Percentiles rank a stretch among this genome's conserved stretches.
These are phyloP conservation scores for Suillia variegata DNA, from an alignment of 2,888 invertebrate species.

Conservation along the genomic window DNA sequence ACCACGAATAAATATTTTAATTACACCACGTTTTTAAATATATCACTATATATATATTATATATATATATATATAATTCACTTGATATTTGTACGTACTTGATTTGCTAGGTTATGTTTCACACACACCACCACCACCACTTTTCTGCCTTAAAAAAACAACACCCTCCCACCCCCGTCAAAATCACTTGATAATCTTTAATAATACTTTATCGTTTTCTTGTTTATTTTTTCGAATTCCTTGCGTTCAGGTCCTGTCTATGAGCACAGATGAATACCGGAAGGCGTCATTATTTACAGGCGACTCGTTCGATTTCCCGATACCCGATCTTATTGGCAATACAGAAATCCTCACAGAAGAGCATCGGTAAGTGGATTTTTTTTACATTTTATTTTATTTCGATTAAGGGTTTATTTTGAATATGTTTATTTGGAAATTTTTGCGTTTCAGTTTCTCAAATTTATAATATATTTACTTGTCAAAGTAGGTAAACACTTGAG, in stretches of 20 bases:
- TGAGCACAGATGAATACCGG: constrained; percentile 86
- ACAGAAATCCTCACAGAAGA: constrained; percentile 91
- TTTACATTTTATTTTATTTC: constrained; percentile 4
- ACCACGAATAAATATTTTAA: not conserved
- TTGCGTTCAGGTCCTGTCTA: constrained; percentile 78
- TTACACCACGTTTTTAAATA: too few species aligned
- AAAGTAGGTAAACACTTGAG: too few species aligned
- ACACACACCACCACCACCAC: too few species aligned
- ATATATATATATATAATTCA: not conserved
- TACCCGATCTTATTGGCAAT: constrained; percentile 87
- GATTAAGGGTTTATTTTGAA: too few species aligned
- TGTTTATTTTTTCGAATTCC: not conserved
- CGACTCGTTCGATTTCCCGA: constrained; percentile 81
- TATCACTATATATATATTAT: too few species aligned
- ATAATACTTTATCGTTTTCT: constrained; percentile 1
- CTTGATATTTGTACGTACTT: constrained; percentile 6
- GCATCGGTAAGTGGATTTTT: constrained; percentile 67
- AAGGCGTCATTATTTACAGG: constrained; percentile 75
- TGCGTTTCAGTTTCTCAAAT: too few species aligned
- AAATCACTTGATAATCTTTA: too few species aligned
- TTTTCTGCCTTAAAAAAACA: too few species aligned
- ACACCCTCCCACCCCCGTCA: too few species aligned
- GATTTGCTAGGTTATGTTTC: constrained; percentile 10
- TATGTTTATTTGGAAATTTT: too few species aligned
- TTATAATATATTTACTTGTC: too few species aligned